These are phyloP conservation scores for Herminia tarsipennalis DNA, from an alignment of 2,888 invertebrate species.

Conservation along the genomic window DNA sequence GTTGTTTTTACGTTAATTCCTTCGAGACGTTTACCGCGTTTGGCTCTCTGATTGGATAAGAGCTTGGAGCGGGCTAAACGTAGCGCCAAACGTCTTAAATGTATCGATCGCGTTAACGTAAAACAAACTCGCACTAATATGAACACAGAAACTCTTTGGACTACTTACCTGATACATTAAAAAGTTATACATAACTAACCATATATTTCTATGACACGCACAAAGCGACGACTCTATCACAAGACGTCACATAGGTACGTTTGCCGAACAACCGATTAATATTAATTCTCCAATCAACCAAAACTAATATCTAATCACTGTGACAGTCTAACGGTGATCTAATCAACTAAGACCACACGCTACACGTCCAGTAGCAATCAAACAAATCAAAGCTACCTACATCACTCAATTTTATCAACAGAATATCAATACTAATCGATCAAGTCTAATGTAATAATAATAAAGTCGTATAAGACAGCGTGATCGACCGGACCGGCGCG, in stretches of 20 bases:
- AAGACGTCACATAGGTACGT: neutral
- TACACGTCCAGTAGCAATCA: constrained; percentile 16
- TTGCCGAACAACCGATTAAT: neutral
- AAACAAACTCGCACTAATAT: too few species aligned
- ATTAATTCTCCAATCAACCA: neutral
- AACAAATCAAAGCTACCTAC: constrained; percentile 24
- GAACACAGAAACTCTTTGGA: too few species aligned
- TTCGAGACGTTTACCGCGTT: too few species aligned
- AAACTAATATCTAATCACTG: constrained; percentile 1
- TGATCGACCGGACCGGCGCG: constrained; percentile 41
- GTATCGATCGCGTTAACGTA: too few species aligned
- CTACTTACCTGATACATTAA: too few species aligned
- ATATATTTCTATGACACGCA: too few species aligned
- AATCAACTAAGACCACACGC: constrained; percentile 15
- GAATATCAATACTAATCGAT: constrained; percentile 43
- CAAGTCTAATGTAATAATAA: constrained; percentile 46
- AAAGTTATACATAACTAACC: too few species aligned
- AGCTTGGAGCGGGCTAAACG: too few species aligned
- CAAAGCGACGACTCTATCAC: too few species aligned
- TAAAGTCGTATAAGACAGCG: constrained; percentile 46
- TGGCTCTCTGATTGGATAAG: too few species aligned
- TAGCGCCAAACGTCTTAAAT: too few species aligned
- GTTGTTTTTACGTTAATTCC: too few species aligned
- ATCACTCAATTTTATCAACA: constrained; percentile 44
- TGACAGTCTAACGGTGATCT: constrained; percentile 11